phyloP scores from a whole-genome alignment of 2,113 vertebrate genomes.

The Silurus asotus region DNA sequence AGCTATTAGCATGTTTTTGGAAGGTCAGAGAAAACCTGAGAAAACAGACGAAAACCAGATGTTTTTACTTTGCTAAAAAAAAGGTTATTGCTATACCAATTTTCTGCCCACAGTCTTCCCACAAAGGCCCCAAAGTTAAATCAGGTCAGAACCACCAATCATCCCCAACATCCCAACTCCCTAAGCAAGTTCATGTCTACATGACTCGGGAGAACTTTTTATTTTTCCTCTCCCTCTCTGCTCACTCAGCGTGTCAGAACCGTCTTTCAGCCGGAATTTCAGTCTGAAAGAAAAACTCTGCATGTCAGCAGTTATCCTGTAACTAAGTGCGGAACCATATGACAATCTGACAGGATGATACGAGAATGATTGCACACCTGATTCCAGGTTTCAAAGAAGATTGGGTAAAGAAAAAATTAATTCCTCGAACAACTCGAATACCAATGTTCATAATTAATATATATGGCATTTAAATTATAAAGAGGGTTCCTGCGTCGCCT shows the following conservation, averaged over 20 bases:
- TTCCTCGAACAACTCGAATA: neutral
- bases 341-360: slow-evolving; percentile 8
- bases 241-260: neutral
- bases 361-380: neutral
- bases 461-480: too few relatives aligned
- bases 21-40: neutral
- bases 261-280: neutral
- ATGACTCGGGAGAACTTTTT: neutral
- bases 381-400: neutral
- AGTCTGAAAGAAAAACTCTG: neutral
- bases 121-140: too few relatives aligned
- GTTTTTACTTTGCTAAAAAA: neutral
- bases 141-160: neutral
- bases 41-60: neutral
- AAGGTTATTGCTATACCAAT: neutral
- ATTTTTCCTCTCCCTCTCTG: neutral
- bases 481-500: neutral
- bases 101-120: too few relatives aligned
- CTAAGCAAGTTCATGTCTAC: neutral
- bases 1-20: neutral
- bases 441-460: neutral
- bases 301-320: slow-evolving; percentile 8
- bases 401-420: neutral
- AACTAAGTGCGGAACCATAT: neutral
- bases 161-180: neutral